Evolutionary conservation across 30 jellyfish, hydroid and myxozoan genomes (phyloP), one percentile per base, ranked within the genome.

Genomic region (Mastigias papua): DNA sequence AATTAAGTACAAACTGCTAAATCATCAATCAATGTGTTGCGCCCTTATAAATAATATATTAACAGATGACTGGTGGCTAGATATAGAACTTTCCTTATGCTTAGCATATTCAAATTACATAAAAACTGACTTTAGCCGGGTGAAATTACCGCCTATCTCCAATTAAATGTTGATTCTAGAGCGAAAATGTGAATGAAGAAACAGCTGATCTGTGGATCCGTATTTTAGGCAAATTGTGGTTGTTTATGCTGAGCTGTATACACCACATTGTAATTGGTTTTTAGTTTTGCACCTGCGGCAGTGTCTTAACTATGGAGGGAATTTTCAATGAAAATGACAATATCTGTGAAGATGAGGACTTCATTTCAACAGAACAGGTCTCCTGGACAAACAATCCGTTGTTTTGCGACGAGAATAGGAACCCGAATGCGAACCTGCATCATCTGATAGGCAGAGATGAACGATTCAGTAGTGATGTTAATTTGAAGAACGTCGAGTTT

Each of bases 361-460:
- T 85, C 29, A 42, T 71, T 62, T 10, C 7, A 46, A 69, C 54
- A 48, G 83, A 48, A 33, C 78, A 72, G 83, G 76, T 85, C 51
- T 65, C 48, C 17, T 85, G 94, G 94, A 70, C 73, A 46, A 46
- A 19, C 49, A 85, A 85, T 34, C 94, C 94, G 26, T 49, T 85
- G 88, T 85, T 70, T 64, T 27, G 35, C 23, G 35, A 19, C 21
- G 48, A 35, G 54, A 49, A 34, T 46, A 46, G 21, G 27, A 37
- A 73, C 54, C 58, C 42, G 42, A 69, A 28, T 22, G 21, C 49
- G 17, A 30, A 20, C 17, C 35, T 34, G 20, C 62, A 77, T 7
- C 34, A 34, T 29, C 46, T 49, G 31, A 22, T 83, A n/a, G 8
- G 3, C 4, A 73, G 31, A 27, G 21, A 63, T 61, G 68, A 80